Evolutionary conservation across 2,113 vertebrate species (phyloP).

Genomic region (Tamias sibiricus): DNA sequence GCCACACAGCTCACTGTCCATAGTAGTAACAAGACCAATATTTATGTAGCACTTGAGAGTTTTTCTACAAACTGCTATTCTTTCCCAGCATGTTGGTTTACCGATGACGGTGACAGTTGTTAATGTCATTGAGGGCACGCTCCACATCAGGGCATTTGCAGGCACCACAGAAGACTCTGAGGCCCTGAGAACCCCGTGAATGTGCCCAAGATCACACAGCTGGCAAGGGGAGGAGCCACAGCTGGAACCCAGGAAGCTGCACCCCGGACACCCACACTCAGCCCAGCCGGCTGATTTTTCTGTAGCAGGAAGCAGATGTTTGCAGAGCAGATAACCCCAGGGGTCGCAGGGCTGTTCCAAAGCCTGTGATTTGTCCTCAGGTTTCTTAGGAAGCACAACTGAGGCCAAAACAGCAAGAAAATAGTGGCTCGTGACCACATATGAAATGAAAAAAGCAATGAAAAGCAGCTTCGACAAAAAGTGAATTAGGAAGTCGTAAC

Average conservation of each 20-base stretch:
- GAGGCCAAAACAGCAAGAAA: not conserved
- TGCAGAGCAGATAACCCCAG: not conserved
- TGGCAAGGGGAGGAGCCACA: not conserved
- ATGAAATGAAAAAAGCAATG: slow-evolving; percentile 8
- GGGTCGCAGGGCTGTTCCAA: not conserved
- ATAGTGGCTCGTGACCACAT: not conserved
- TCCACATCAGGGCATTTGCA: not conserved
- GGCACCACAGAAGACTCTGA: not conserved
- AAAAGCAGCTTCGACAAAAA: slow-evolving; percentile 61
- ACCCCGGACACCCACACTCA: not conserved
- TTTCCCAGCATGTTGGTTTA: not conserved
- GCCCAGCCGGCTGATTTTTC: not conserved
- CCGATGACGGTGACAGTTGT: too few species aligned
- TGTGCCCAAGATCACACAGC: not conserved
- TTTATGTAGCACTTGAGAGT: not conserved
- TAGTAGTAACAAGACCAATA: not conserved
- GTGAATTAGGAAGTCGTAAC: slow-evolving; percentile 63
- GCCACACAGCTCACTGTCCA: not conserved
- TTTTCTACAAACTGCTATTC: not conserved
- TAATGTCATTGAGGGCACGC: not conserved
- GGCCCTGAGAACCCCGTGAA: not conserved
- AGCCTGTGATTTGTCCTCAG: not conserved
- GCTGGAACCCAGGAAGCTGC: not conserved
- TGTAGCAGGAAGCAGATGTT: not conserved
- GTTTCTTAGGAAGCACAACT: slow-evolving; percentile 9